Evolutionary conservation across 2,888 invertebrate genomes (phyloP), one percentile per base, ranked within the genome.

Genomic region (Schrankia costaestrigalis): DNA sequence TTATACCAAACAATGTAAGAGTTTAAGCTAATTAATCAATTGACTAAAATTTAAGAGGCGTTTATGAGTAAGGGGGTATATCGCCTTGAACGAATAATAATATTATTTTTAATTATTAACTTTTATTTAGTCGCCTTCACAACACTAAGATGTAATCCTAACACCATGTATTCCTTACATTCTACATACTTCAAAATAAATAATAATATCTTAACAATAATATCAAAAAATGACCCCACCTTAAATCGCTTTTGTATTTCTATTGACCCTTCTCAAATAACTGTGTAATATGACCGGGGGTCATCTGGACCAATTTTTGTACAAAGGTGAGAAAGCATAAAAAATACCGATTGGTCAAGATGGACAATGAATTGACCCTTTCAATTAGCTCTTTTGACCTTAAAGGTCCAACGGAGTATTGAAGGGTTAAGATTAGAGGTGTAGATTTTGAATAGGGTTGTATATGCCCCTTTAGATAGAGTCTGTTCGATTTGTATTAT

Each of bases 241-340:
- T 32, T 28, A 40, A 70, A 69, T 66, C 59, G 48, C 66, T 63
- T 71, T 72, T 67, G 48, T 50, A 65, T 56, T 63, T 46, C 23
- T 34, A 42, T 75, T 78, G 72, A 78, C 80, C 83, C 80, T 63
- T 68, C 64, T 62, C 63, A 46, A 46, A 51, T 66, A 59, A 67
- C 73, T 60, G 41, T 63, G 76, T 56, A 82, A 82, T 59, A 41
- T 56, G 80, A 83, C 69, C 73, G 48, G 52, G 74, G 86, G 85
- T 86, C 83, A 81, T 75, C 78, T 81, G 80, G 82, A 80, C 83
- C 81, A 74, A 55, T 58, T 52, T 65, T 41, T 68, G 63, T n/a
- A 78, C 77, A 82, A 80, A 71, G 68, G 71, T 71, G 45, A 66
- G 56, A 60, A 54, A 45, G 40, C 46, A 55, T 57, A 71, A 82